These are phyloP conservation scores for Marcusenius ussheri DNA, from an alignment of 2,113 vertebrate species.

Conservation along the genomic window DNA sequence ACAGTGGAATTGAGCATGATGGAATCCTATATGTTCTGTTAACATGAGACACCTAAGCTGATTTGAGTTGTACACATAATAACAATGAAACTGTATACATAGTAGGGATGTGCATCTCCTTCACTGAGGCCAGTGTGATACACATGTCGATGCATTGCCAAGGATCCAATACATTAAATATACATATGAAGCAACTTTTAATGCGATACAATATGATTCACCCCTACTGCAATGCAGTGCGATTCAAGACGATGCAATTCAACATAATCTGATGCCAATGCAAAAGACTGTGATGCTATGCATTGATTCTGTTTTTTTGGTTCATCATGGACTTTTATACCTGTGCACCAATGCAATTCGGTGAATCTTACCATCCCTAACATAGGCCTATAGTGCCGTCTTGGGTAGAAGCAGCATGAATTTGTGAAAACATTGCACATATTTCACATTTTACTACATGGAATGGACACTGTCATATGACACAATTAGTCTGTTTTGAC, in stretches of 20 bases:
- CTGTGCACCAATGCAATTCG: background rate
- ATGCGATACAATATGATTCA: background rate
- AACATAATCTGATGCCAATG: background rate
- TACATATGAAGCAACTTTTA: background rate
- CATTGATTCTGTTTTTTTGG: background rate
- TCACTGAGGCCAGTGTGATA: background rate
- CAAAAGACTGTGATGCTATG: background rate
- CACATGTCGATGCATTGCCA: background rate
- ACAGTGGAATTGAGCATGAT: background rate
- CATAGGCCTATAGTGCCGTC: background rate
- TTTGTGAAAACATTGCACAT: background rate
- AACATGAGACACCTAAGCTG: background rate
- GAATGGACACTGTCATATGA: background rate
- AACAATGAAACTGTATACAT: background rate
- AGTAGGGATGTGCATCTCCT: background rate
- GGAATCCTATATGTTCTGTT: background rate
- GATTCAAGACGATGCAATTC: background rate
- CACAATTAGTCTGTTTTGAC: background rate
- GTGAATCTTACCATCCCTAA: background rate
- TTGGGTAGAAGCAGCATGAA: background rate
- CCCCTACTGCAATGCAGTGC: background rate
- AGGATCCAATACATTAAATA: background rate
- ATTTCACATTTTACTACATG: background rate
- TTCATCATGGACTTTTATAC: background rate
- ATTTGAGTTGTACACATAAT: background rate